Evolutionary conservation across 2,113 vertebrate species (phyloP).

Genomic region (Ivindomyrus marchei): DNA sequence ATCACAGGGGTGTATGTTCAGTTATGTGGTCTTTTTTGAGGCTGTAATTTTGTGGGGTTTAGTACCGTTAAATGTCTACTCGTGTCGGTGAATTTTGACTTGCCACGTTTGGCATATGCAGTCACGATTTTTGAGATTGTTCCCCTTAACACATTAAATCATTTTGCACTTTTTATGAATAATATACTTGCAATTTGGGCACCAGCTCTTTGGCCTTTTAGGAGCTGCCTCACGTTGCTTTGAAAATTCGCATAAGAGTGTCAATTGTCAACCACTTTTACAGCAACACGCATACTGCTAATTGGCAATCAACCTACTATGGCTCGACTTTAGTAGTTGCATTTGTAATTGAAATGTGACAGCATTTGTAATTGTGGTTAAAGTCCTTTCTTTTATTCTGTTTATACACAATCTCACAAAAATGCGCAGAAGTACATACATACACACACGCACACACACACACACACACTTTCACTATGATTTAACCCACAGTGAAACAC

Average conservation of each 20-base stretch:
- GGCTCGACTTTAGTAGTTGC: background rate
- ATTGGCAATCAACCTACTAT: background rate
- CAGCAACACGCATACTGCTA: background rate
- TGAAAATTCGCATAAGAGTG: background rate
- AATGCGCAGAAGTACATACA: background rate
- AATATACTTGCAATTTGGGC: background rate
- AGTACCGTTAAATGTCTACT: background rate
- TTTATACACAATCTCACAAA: background rate
- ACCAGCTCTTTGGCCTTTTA: background rate
- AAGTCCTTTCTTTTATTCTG: background rate
- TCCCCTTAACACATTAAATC: background rate
- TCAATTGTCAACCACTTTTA: background rate
- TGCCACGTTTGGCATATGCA: background rate
- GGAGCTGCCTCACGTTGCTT: background rate
- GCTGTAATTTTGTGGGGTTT: background rate
- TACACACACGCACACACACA: background rate
- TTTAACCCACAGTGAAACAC: background rate
- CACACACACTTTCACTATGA: background rate
- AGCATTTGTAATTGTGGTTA: background rate
- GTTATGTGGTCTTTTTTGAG: background rate
- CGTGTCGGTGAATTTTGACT: background rate
- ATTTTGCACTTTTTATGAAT: background rate
- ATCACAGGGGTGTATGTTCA: background rate
- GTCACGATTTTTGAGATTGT: background rate
- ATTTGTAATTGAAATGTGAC: background rate